A percentile compares a stretch with the other conserved stretches of the same genome.
These are phyloP conservation scores for Rhyacichthys aspro DNA, from an alignment of 2,797 vertebrate genomes.

Conservation along the genomic window DNA sequence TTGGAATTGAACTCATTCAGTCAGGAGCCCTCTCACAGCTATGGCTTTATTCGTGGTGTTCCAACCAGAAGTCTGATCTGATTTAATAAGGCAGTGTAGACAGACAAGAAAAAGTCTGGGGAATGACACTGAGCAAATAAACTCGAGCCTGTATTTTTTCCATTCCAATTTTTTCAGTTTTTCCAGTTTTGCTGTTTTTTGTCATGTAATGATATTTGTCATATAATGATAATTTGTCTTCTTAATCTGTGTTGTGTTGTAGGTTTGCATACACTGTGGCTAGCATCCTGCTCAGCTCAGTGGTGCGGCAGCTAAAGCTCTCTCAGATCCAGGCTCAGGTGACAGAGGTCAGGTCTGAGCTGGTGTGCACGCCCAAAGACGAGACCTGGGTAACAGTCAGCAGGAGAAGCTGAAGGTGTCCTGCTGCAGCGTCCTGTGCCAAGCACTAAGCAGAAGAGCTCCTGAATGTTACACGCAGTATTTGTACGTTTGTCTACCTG, in stretches of 20 bases:
- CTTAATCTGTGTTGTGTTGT: not conserved
- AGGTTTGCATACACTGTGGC: conserved; percentile 94
- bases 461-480: too few species aligned
- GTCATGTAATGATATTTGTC: not conserved
- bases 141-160: too few species aligned
- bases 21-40: too few species aligned
- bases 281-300: conserved; percentile 85
- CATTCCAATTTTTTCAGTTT: too few species aligned
- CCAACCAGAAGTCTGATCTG: too few species aligned
- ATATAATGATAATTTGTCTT: not conserved
- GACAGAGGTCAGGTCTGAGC: conserved; percentile 89
- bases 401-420: conserved; percentile 76
- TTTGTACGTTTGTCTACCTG: not conserved
- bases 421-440: not conserved
- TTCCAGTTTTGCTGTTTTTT: too few species aligned
- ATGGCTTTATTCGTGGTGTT: too few species aligned
- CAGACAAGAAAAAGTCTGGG: too few species aligned
- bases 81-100: too few species aligned
- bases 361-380: conserved; percentile 93
- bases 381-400: conserved; percentile 94
- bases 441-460: not conserved
- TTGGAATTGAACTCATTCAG: too few species aligned
- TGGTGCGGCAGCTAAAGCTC: conserved; percentile 86
- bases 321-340: conserved; percentile 85
- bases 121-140: too few species aligned